Conservation (phyloP, 2,797 vertebrate genomes). For the Passerculus sandwichensis region DNA sequence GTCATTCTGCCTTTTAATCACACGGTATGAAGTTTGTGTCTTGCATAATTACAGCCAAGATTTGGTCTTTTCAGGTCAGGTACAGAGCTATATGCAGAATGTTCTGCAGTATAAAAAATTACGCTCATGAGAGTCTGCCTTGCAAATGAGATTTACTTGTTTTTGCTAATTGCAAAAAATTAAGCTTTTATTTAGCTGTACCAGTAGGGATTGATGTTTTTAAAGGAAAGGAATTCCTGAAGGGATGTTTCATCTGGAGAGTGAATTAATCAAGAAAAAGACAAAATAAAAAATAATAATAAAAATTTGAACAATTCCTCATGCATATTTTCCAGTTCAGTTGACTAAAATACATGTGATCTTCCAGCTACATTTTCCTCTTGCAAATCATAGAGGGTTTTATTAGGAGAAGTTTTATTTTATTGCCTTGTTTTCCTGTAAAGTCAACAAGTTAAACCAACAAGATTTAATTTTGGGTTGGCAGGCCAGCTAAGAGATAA, state of each 20-base stretch:
- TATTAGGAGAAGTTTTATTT: constrained; percentile 44
- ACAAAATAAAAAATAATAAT: not conserved
- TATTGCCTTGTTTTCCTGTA: constrained; percentile 65
- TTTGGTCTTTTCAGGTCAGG: not conserved
- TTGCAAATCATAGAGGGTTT: not conserved
- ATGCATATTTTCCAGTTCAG: not conserved
- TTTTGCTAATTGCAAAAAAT: constrained; percentile 37
- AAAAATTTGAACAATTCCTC: not conserved
- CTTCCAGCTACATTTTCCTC: not conserved
- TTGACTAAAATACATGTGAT: not conserved
- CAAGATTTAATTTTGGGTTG: constrained; percentile 57
- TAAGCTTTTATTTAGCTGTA: not conserved
- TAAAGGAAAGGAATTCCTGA: constrained; percentile 27
- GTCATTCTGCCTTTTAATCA: not conserved
- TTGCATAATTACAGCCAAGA: not conserved
- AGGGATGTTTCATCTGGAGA: not conserved
- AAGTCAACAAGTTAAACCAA: constrained; percentile 66
- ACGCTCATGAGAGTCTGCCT: not conserved
- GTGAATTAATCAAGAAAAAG: constrained; percentile 1
- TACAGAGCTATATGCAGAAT: not conserved
- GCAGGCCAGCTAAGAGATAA: constrained; percentile 8
- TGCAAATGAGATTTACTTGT: constrained; percentile 8
- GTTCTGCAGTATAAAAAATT: not conserved
- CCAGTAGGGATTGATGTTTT: not conserved
- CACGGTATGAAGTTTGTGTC: not conserved